A percentile compares a stretch with the other conserved stretches of the same genome.
Evolutionary conservation across 2,888 invertebrate genomes (phyloP).

Genomic region (Yponomeuta plumbellus): DNA sequence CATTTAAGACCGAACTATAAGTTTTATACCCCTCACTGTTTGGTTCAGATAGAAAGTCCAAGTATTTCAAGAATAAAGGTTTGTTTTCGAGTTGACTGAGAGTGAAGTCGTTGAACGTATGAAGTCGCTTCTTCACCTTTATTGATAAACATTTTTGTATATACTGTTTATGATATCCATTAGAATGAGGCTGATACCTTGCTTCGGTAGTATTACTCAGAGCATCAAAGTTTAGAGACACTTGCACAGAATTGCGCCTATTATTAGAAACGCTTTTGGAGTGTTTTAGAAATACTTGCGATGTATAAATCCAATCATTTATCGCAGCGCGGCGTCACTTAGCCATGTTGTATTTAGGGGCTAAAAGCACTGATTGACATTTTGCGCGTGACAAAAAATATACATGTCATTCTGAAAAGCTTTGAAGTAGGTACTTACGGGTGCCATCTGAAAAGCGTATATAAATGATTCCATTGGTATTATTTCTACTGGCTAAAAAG

Average conservation of each 20-base stretch:
- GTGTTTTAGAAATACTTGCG: neutral
- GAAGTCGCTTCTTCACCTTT: neutral
- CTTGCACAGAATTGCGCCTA: constrained; percentile 14
- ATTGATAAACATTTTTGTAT: neutral
- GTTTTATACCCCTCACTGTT: neutral
- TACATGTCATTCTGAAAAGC: too few species aligned
- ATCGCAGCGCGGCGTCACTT: neutral
- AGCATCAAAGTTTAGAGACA: constrained; percentile 28
- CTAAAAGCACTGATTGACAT: neutral
- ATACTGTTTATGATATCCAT: neutral
- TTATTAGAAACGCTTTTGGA: constrained; percentile 9
- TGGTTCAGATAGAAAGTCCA: too few species aligned
- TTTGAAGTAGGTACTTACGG: too few species aligned
- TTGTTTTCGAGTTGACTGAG: neutral
- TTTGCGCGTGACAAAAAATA: neutral
- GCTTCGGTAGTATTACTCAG: neutral
- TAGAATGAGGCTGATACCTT: neutral
- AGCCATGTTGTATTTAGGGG: neutral
- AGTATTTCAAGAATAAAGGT: neutral
- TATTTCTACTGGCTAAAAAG: neutral
- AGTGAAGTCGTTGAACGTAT: too few species aligned
- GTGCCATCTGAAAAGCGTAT: too few species aligned
- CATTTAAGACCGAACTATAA: neutral
- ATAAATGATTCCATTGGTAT: neutral
- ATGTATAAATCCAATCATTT: neutral